These are phyloP conservation scores for Dicentrarchus labrax DNA, from an alignment of 2,113 vertebrate species.

Conservation along the genomic window DNA sequence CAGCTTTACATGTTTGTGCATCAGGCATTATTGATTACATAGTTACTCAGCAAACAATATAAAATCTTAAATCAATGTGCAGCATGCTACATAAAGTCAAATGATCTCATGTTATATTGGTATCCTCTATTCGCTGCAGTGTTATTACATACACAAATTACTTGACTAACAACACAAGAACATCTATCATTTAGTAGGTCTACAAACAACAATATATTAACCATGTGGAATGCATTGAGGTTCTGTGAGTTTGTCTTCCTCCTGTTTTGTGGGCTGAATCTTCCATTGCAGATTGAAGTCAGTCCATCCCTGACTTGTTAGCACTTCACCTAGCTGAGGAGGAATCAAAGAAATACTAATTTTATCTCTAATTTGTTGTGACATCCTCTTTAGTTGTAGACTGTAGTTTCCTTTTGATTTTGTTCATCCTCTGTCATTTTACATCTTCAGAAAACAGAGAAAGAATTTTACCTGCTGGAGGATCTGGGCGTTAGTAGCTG, in stretches of 20 bases:
- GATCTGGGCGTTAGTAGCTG: neutral
- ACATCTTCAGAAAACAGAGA: neutral
- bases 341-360: neutral
- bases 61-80: too few relatives aligned
- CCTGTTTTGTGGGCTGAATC: neutral
- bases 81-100: too few relatives aligned
- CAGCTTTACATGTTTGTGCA: too few relatives aligned
- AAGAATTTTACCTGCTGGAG: constrained; percentile 38
- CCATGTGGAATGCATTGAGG: neutral
- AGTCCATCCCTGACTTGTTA: neutral
- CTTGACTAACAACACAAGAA: too few relatives aligned
- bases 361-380: neutral
- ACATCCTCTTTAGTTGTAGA: neutral
- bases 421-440: too few relatives aligned
- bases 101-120: too few relatives aligned
- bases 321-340: constrained; percentile 8
- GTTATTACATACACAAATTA: too few relatives aligned
- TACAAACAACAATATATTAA: neutral
- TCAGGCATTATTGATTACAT: too few relatives aligned
- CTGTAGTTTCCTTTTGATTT: neutral
- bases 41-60: too few relatives aligned
- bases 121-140: too few relatives aligned
- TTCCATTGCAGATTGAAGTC: constrained; percentile 25
- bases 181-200: too few relatives aligned
- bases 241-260: neutral